Percentiles rank a stretch among this genome's conserved stretches.
Evolutionary conservation across 2,113 vertebrate species (phyloP).

Genomic region (Lepus americanus): DNA sequence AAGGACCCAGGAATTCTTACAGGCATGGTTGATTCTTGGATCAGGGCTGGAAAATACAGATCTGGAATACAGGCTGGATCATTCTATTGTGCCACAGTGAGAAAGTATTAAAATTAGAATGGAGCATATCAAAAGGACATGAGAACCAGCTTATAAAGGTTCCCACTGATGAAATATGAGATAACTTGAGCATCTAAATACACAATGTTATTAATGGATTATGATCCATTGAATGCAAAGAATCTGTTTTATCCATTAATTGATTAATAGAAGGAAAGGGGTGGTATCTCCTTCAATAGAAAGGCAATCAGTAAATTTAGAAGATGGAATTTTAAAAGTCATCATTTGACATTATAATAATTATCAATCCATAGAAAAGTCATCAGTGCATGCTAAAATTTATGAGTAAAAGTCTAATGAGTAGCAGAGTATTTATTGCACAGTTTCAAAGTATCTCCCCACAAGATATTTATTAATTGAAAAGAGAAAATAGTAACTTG

Average conservation of each 20-base stretch:
- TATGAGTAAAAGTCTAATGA: background rate
- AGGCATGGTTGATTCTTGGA: background rate
- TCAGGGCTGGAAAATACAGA: background rate
- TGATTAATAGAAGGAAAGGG: background rate
- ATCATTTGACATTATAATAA: background rate
- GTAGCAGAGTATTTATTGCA: background rate
- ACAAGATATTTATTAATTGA: background rate
- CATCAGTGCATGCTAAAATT: background rate
- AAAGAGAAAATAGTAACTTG: background rate
- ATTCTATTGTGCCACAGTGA: background rate
- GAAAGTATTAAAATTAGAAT: background rate
- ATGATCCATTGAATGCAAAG: background rate
- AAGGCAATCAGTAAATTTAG: background rate
- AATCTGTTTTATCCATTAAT: background rate
- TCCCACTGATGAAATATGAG: background rate
- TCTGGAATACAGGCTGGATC: background rate
- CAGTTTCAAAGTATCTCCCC: background rate
- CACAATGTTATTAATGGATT: background rate
- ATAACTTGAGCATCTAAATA: slow-evolving; percentile 30
- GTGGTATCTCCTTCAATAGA: background rate
- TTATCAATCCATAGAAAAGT: background rate
- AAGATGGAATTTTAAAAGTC: background rate
- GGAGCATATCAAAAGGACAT: background rate
- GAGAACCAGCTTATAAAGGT: background rate
- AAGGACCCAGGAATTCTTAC: background rate